Evolutionary conservation across 2,888 invertebrate species (phyloP).

Genomic region (Mythimna albipuncta): DNA sequence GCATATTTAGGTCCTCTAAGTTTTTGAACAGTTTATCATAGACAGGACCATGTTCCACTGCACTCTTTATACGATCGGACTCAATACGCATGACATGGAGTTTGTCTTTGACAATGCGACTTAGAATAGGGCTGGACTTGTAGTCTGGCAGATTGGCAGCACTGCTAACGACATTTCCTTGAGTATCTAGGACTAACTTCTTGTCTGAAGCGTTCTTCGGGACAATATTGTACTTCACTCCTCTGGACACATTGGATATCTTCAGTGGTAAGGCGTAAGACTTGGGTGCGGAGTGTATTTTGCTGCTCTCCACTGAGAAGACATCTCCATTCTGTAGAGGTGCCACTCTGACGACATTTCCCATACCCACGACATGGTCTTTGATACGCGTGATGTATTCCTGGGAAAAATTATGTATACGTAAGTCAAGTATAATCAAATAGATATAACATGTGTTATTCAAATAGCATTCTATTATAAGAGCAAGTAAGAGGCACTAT

Average conservation of each 20-base stretch:
- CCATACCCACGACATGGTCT: constrained; percentile 94
- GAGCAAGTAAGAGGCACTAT: constrained; percentile 24
- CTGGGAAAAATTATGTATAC: constrained; percentile 69
- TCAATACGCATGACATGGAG: constrained; percentile 89
- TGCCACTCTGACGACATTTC: constrained; percentile 92
- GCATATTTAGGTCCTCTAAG: constrained; percentile 88
- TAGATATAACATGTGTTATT: neutral
- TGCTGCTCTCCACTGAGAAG: constrained; percentile 85
- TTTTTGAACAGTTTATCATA: constrained; percentile 91
- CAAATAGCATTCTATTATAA: constrained; percentile 15
- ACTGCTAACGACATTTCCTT: constrained; percentile 88
- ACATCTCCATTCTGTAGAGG: constrained; percentile 87
- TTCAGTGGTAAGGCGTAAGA: constrained; percentile 88
- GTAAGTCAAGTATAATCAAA: neutral
- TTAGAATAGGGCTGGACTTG: constrained; percentile 87
- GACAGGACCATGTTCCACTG: constrained; percentile 90
- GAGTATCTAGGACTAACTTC: constrained; percentile 86
- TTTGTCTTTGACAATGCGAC: constrained; percentile 87
- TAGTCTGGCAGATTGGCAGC: constrained; percentile 88
- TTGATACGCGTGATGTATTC: constrained; percentile 91
- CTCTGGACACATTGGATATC: constrained; percentile 86
- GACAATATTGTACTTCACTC: constrained; percentile 87
- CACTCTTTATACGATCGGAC: constrained; percentile 90
- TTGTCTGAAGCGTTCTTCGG: constrained; percentile 89
- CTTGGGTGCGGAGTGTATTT: constrained; percentile 82